A percentile compares a stretch with the other conserved stretches of the same genome.
Evolutionary conservation across 37 sponge, comb jelly and placozoan genomes (phyloP).

Genomic region (Lycopodina hypogea): DNA sequence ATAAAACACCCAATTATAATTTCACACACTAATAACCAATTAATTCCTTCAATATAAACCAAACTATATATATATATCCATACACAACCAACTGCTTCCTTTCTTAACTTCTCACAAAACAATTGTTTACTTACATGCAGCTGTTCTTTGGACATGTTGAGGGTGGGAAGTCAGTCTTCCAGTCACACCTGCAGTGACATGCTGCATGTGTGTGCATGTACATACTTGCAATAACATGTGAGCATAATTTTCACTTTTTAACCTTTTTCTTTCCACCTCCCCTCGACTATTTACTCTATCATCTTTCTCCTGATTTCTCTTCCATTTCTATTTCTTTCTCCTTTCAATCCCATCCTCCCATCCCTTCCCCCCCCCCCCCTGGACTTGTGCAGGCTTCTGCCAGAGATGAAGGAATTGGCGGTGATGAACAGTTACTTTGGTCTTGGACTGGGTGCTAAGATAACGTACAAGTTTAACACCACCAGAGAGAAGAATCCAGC

Average conservation of each 20-base stretch:
- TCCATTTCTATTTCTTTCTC: neutral
- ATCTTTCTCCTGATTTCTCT: too few relatives aligned
- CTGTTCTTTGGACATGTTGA: too few relatives aligned
- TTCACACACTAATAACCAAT: too few relatives aligned
- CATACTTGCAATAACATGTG: neutral
- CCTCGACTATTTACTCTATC: too few relatives aligned
- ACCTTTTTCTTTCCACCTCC: too few relatives aligned
- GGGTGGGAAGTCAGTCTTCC: neutral
- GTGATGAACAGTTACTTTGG: conserved; percentile 96
- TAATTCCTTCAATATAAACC: too few relatives aligned
- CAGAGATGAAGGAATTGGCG: conserved; percentile 58
- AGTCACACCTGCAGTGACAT: neutral
- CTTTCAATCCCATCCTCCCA: too few relatives aligned
- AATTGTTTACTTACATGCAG: too few relatives aligned
- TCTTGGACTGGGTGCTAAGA: conserved; percentile 91
- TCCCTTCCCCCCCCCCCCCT: neutral
- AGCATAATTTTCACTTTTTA: neutral
- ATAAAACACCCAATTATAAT: too few relatives aligned
- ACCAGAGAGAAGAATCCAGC: conserved; percentile 81
- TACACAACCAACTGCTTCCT: too few relatives aligned
- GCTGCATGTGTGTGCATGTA: conserved; percentile 4
- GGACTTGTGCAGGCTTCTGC: conserved; percentile 10
- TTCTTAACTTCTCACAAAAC: too few relatives aligned
- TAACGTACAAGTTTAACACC: conserved; percentile 81
- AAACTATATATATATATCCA: too few relatives aligned